These are phyloP conservation scores for Hycleus phaleratus DNA, from an alignment of 1,140 invertebrate genomes.

Conservation along the genomic window DNA sequence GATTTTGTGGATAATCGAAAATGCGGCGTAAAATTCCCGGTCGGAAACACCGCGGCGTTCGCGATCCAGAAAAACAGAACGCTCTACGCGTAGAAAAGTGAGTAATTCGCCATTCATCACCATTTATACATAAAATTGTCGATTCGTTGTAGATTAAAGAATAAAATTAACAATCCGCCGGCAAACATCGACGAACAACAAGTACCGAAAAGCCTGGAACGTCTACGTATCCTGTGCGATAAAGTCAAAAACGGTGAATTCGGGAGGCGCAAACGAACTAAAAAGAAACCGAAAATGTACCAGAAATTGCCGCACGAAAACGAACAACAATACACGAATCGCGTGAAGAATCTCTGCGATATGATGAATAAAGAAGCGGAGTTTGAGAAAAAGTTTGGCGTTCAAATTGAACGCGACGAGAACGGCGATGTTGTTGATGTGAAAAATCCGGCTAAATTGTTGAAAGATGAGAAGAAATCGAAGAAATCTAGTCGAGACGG, in stretches of 20 bases:
- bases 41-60: conserved; percentile 60
- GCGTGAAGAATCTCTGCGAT: conserved; percentile 44
- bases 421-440: conserved; percentile 41
- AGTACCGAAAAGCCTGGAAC: conserved; percentile 53
- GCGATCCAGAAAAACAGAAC: conserved; percentile 58
- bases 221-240: conserved; percentile 52
- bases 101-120: conserved; percentile 13
- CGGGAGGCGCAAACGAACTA: conserved; percentile 24
- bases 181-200: conserved; percentile 55
- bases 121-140: conserved; percentile 13
- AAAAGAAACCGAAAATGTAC: conserved; percentile 32
- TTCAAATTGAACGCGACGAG: conserved; percentile 44
- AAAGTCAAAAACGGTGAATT: conserved; percentile 38
- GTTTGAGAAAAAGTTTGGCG: conserved; percentile 49
- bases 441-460: conserved; percentile 39
- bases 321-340: conserved; percentile 39
- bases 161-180: conserved; percentile 60
- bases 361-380: conserved; percentile 44
- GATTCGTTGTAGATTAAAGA: conserved; percentile 46
- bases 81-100: conserved; percentile 51
- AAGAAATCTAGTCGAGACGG: conserved; percentile 38
- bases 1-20: conserved; percentile 39
- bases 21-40: conserved; percentile 70
- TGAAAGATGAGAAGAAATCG: conserved; percentile 37
- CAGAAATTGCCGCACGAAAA: conserved; percentile 46